A percentile compares a stretch with the other conserved stretches of the same genome.
phyloP scores from a whole-genome alignment of 1,140 invertebrate species.

The Phthorimaea operculella region DNA sequence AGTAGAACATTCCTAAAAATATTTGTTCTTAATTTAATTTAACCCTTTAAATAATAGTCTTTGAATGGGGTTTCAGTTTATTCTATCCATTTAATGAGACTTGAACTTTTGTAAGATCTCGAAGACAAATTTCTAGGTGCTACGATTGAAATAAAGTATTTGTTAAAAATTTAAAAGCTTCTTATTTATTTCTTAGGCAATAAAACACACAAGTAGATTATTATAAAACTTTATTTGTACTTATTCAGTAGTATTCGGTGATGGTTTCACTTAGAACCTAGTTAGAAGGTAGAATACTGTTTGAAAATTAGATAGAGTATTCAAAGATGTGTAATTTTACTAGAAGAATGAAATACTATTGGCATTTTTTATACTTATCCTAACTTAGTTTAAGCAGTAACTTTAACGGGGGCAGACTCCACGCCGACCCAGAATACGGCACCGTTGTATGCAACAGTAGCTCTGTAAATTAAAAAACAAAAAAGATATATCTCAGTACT shows the following conservation, averaged over 20 bases:
- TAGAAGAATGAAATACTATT: too few relatives aligned
- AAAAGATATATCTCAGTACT: too few relatives aligned
- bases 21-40: too few relatives aligned
- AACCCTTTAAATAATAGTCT: too few relatives aligned
- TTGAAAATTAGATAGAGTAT: too few relatives aligned
- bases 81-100: conserved; percentile 22
- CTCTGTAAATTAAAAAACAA: conserved; percentile 42
- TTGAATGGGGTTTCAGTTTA: conserved; percentile 9
- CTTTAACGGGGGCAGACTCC: conserved; percentile 52
- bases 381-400: conserved; percentile 29
- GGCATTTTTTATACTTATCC: not conserved
- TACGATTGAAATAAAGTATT: conserved; percentile 45
- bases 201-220: too few relatives aligned
- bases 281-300: too few relatives aligned
- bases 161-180: conserved; percentile 17
- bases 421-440: conserved; percentile 63
- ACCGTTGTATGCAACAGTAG: conserved; percentile 57
- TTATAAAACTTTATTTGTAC: too few relatives aligned
- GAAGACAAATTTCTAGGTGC: conserved; percentile 57
- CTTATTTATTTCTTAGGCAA: not conserved
- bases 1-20: too few relatives aligned
- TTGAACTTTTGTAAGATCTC: conserved; percentile 44
- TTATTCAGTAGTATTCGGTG: too few relatives aligned
- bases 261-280: too few relatives aligned
- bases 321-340: too few relatives aligned